These are phyloP conservation scores for Rutilus rutilus DNA, from an alignment of 2,113 vertebrate genomes.

Conservation along the genomic window DNA sequence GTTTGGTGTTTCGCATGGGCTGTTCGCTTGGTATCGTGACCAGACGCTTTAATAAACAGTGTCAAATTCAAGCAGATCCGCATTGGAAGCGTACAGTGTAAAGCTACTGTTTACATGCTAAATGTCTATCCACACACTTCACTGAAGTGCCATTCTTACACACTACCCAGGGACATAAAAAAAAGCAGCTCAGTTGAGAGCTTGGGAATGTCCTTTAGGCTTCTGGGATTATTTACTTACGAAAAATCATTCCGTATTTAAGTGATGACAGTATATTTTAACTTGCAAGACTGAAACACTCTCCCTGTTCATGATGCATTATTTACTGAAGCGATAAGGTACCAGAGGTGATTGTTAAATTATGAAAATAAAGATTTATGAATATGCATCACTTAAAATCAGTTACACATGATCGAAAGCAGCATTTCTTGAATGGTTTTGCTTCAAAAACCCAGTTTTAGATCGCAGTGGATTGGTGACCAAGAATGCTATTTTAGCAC, in stretches of 20 bases:
- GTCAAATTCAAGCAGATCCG: not conserved
- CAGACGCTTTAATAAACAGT: not conserved
- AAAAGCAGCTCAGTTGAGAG: not conserved
- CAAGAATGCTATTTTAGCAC: too few species aligned
- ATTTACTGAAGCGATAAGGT: not conserved
- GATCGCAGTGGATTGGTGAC: too few species aligned
- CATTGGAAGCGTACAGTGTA: not conserved
- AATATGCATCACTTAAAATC: too few species aligned
- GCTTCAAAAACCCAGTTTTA: too few species aligned
- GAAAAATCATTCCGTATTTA: not conserved
- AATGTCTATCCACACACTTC: not conserved
- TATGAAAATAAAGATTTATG: not conserved
- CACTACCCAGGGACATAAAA: not conserved
- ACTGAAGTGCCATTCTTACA: not conserved
- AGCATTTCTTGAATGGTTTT: too few species aligned
- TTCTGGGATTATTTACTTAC: not conserved
- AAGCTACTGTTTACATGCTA: not conserved
- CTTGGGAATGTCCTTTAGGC: not conserved
- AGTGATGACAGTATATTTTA: not conserved
- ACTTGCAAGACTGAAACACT: not conserved
- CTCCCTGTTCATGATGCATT: constrained; percentile 15
- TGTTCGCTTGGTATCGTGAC: not conserved
- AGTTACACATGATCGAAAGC: too few species aligned
- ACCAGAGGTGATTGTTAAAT: not conserved
- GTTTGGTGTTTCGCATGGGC: not conserved